These are phyloP conservation scores for Vultur gryphus DNA, from an alignment of 2,797 vertebrate species.

Conservation along the genomic window DNA sequence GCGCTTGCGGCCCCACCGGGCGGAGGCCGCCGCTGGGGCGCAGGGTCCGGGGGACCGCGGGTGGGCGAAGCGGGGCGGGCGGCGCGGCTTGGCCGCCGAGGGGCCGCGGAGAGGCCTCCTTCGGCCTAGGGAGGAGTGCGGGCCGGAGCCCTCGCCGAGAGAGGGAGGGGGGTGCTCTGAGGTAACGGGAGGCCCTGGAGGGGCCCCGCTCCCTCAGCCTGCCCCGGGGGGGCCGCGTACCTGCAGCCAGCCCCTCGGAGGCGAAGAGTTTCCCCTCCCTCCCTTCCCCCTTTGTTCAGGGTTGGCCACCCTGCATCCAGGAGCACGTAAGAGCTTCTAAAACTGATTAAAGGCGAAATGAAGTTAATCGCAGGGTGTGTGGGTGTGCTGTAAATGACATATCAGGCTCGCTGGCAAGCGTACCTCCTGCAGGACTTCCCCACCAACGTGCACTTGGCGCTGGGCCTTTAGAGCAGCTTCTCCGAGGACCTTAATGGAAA, in stretches of 20 bases:
- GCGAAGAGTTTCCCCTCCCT: not conserved
- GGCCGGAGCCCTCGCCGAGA: not conserved
- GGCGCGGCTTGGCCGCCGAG: not conserved
- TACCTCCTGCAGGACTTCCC: not conserved
- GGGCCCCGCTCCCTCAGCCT: not conserved
- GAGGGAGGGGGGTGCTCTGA: not conserved
- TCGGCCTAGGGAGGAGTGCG: not conserved
- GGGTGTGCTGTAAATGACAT: not conserved
- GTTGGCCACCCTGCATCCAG: not conserved
- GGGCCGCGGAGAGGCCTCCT: not conserved
- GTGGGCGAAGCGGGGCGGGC: not conserved
- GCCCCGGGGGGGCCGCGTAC: not conserved
- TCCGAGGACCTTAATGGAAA: not conserved
- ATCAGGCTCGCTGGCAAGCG: not conserved
- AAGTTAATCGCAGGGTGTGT: conserved; percentile 17
- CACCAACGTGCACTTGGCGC: not conserved
- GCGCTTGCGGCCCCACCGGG: not conserved
- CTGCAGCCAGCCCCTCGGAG: not conserved
- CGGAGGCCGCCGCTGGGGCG: not conserved
- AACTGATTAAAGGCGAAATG: not conserved
- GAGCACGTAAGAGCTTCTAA: not conserved
- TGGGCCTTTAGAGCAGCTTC: not conserved
- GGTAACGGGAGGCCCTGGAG: not conserved
- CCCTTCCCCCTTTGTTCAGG: not conserved
- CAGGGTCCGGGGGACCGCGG: not conserved